Conservation (phyloP, 1,140 invertebrate genomes). For the Calycopis cecrops region DNA sequence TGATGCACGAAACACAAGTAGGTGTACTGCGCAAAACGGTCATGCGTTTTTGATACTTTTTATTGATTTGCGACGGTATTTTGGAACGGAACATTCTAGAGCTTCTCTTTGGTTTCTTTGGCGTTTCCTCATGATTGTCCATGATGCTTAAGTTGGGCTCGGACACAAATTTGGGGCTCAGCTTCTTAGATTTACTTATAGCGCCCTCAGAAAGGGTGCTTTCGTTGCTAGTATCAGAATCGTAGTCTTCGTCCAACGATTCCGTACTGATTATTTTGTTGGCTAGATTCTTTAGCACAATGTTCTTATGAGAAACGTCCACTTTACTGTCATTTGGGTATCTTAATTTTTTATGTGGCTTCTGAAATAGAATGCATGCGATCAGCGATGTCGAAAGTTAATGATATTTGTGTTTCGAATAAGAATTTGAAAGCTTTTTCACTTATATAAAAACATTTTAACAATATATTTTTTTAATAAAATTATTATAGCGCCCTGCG, state of each 20-base stretch:
- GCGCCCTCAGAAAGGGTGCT: conserved; percentile 63
- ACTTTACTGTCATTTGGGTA: conserved; percentile 49
- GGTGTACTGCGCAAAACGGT: conserved; percentile 46
- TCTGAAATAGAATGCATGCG: conserved; percentile 62
- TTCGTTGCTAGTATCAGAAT: conserved; percentile 60
- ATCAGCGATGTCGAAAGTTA: conserved; percentile 56
- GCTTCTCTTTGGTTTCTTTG: conserved; percentile 57
- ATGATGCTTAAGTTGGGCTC: conserved; percentile 66
- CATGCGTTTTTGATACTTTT: conserved; percentile 57
- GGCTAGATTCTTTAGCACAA: conserved; percentile 60
- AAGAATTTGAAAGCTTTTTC: neutral
- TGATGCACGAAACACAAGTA: conserved; percentile 59
- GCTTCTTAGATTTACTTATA: conserved; percentile 48
- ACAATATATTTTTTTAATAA: no score
- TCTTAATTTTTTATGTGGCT: conserved; percentile 49
- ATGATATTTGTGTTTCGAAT: conserved; percentile 22
- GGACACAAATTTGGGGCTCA: conserved; percentile 67
- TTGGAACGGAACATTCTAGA: conserved; percentile 62
- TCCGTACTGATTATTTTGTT: conserved; percentile 61
- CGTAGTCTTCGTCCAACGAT: conserved; percentile 54
- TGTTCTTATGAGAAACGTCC: conserved; percentile 61
- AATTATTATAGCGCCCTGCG: no score
- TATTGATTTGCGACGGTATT: conserved; percentile 44
- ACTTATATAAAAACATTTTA: no score
- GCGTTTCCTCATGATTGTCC: conserved; percentile 58